Evolutionary conservation across 2,888 invertebrate genomes (phyloP), one percentile per base, ranked within the genome.

Genomic region (Apamea monoglypha): DNA sequence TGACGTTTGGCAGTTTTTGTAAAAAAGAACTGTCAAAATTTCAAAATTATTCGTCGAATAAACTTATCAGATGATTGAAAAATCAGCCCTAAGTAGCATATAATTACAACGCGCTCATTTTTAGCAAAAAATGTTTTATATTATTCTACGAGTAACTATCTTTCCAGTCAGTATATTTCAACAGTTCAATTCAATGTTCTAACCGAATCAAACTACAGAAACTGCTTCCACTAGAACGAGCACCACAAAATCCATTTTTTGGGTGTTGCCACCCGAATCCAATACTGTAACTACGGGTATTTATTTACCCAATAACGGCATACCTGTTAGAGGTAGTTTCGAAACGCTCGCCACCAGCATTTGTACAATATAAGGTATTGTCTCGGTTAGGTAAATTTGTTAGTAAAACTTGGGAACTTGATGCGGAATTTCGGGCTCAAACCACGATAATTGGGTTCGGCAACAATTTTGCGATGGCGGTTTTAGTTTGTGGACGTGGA

Each of bases 381-480:
- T 81, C 81, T 87, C 82, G 77, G 85, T 83, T 81, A 87, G 86
- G 78, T 90, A 88, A 90, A 89, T 89, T 92, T 89, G 89, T 88
- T 87, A 78, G 84, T 79, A 84, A 87, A 91, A 94, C 92, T 91
- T 91, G 86, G 89, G 86, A 92, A 90, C 82, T 87, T 87, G 89
- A 87, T 82, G 88, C 84, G 89, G 87, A 91, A 89, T 87, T 89
- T 93, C 85, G 91, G 91, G 91, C 84, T 87, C 85, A 86, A 85
- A 91, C 91, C 87, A 89, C 89, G 88, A 91, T 95, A 94, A 95
- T 95, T 94, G 93, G 93, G 91, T 95, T 95, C 90, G 82, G 88
- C 87, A 94, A 94, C 94, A 94, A 94, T 95, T 95, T 95, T 92
- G 89, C 86, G 85, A 90, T 85, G 84, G 87, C 80, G 89, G 89